A percentile compares a stretch with the other conserved stretches of the same genome.
Evolutionary conservation across 2,113 vertebrate species (phyloP).

Genomic region (Carettochelys insculpta): DNA sequence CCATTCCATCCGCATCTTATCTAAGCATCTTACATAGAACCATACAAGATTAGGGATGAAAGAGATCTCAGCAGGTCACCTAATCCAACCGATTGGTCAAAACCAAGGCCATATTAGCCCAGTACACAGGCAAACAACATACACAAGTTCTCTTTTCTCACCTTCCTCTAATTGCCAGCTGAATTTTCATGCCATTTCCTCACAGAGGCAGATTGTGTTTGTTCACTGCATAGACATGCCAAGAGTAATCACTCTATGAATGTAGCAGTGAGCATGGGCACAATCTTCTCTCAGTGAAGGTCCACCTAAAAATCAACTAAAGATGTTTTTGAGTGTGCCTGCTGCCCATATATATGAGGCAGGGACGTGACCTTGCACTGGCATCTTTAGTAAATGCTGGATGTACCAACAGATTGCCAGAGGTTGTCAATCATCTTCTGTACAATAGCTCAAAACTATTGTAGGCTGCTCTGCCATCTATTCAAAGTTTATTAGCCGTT

Average conservation of each 20-base stretch:
- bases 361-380: neutral
- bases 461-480: neutral
- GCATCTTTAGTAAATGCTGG: neutral
- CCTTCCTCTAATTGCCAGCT: neutral
- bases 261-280: neutral
- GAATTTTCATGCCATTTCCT: neutral
- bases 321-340: neutral
- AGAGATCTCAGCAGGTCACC: no score
- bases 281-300: neutral
- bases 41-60: no score
- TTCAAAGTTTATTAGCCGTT: rapidly evolving
- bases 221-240: neutral
- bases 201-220: neutral
- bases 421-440: neutral
- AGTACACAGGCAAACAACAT: neutral
- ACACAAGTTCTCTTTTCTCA: neutral
- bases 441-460: neutral
- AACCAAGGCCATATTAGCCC: neutral
- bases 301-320: neutral
- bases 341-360: neutral
- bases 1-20: neutral
- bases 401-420: neutral
- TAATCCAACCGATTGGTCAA: no score
- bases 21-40: neutral
- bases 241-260: neutral